phyloP scores from a whole-genome alignment of 1,140 invertebrate genomes.

The Cataglyphis hispanica region DNA sequence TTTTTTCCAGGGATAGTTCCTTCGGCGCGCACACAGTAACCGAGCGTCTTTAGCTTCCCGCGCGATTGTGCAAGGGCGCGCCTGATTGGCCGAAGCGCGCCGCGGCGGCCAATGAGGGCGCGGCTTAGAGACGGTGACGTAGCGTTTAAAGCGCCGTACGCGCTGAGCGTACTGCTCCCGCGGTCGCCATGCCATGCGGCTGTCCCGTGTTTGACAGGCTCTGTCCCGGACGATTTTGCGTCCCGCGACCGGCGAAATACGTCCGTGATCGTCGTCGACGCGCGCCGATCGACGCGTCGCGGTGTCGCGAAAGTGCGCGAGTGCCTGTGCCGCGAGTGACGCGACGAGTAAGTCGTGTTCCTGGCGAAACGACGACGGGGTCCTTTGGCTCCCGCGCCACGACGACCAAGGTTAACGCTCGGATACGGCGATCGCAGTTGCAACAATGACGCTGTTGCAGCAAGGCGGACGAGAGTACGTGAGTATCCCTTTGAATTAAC shows the following conservation, averaged over 20 bases:
- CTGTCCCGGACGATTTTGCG: neutral
- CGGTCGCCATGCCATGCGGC: constrained; percentile 75
- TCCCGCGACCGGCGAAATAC: neutral
- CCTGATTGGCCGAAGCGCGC: constrained; percentile 46
- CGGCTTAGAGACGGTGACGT: constrained; percentile 58
- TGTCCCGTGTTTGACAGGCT: constrained; percentile 54
- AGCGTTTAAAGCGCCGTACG: constrained; percentile 70
- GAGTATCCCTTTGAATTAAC: neutral
- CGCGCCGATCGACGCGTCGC: neutral
- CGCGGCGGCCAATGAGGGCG: constrained; percentile 49
- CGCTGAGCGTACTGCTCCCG: constrained; percentile 61
- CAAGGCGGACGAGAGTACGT: neutral
- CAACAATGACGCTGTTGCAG: constrained; percentile 20
- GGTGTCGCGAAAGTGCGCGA: constrained; percentile 18
- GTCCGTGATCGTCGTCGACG: neutral
- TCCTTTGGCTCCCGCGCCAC: constrained; percentile 5
- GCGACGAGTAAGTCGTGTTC: constrained; percentile 31
- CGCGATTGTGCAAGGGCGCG: neutral
- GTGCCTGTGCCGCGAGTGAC: neutral
- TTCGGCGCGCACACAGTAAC: constrained; percentile 10
- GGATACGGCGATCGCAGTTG: constrained; percentile 46
- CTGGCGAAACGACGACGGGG: constrained; percentile 7
- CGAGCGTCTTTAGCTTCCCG: constrained; percentile 63
- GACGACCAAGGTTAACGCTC: constrained; percentile 59
- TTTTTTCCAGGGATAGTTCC: neutral